Evolutionary conservation across 2,797 vertebrate species (phyloP), one percentile per base, ranked within the genome.

Genomic region (Scomberomorus guttatus): DNA sequence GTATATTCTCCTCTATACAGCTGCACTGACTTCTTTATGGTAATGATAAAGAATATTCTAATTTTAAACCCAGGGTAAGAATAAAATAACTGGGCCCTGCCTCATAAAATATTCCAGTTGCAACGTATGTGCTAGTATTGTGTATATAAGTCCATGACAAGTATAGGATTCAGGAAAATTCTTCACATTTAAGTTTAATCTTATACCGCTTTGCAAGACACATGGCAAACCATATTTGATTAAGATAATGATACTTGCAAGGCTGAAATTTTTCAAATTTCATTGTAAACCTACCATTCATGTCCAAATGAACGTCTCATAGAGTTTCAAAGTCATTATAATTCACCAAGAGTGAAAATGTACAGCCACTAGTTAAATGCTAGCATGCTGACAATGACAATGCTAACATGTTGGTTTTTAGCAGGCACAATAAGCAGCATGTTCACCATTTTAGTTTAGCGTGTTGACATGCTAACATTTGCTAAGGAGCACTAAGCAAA

Each of bases 1-100:
- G 55, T 74, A 77, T 79, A 42, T 52, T 62, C 58, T 58, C 48
- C 46, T 69, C 63, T 48, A 78, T 73, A 56, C 29, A 63, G 52
- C 52, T 56, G 25, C 67, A 12, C 48, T 68, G 56, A 63, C 67
- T 63, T 66, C 72, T 86, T 60, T 78, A 71, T 56, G 57, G 46
- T 52, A 34, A 24, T 13, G 6, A 61, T 64, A 39, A 51, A 65
- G 42, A 68, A 65, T 57, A 20, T 57, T 76, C 61, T 75, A 2
- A 79, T 82, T 84, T 82, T 62, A 65, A 75, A 85, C 25, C 13
- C 34, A 12, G 25, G 22, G 25, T 46, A 55, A 72, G 69, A 67
- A 25, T 39, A 17, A 39, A 75, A 72, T 37, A 20, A 55, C 27
- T 62, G 27, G 44, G 8, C 27, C n/a, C 1, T 39, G 51, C 25